Base-by-base conservation (phyloP, 53 echinoderm and acorn worm genomes). In the Henricia sp. region DNA sequence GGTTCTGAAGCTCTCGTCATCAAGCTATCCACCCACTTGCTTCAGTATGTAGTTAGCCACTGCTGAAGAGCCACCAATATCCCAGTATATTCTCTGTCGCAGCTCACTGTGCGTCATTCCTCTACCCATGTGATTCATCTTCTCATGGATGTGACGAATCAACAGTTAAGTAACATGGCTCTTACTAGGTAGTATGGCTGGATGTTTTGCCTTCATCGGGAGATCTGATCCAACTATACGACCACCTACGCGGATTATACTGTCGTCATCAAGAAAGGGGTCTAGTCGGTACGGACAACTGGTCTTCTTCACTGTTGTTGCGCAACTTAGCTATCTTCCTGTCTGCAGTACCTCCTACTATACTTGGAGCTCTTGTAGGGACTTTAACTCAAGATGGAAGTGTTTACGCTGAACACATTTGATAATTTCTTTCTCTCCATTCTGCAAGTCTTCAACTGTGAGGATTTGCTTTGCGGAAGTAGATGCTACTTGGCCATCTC, bases 211-310 rank as follows among this genome's bases (percentile, higher is more conserved):
- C 16, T 68, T 52, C 21, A 35, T 60, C 11, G 90, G 40, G 4
- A 60, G 51, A 13, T 67, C 35, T 14, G 66, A 30, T 43, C 50
- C 55, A n/a, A 13, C 33, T 36, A 88, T 71, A 4, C 89, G 66
- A 35, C 92, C 89, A 52, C 92, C 92, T 16, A 92, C 92, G 46
- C 88, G 74, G 19, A 92, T 43, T n/a, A 84, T 62, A 59, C 89
- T 83, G 34, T 60, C 20, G 4, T 82, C 83, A 37, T 92, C 92
- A 10, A 92, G 33, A 43, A 74, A 92, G 10, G 89, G 74, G 34
- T 92, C 92, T 19, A 92, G 72, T 19, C 80, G 16, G 71, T 83
- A 74, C 1, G 89, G 67, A 34, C 56, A 52, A 52, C 93, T 89
- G 1, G 57, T 55, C 17, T 54, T 59, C 36, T 67, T 88, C 8